Evolutionary conservation across 1,140 invertebrate species (phyloP).

Genomic region (Dreissena rostriformis): DNA sequence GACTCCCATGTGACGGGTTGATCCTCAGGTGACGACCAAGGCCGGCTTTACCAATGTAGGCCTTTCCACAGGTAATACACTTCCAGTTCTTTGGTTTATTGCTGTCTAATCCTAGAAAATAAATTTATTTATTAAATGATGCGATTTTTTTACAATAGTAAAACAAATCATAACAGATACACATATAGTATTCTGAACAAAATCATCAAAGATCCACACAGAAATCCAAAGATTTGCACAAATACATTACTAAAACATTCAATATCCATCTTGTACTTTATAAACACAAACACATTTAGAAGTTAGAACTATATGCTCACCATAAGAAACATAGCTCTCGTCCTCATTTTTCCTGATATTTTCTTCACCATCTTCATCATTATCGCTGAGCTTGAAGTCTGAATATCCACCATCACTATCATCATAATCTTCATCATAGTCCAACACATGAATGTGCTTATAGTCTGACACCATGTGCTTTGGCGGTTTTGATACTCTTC

Average conservation of each 20-base stretch:
- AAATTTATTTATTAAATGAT: background rate
- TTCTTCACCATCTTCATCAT: conserved; percentile 75
- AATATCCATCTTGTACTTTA: too few species aligned
- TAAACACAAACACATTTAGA: background rate
- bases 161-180: too few species aligned
- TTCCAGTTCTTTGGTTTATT: conserved; percentile 77
- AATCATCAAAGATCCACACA: too few species aligned
- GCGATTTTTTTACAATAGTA: too few species aligned
- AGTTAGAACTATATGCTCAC: background rate
- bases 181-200: too few species aligned
- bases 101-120: conserved; percentile 7
- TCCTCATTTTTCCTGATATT: conserved; percentile 48
- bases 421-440: conserved; percentile 85
- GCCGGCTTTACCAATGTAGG: conserved; percentile 80
- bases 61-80: conserved; percentile 80
- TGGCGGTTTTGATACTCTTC: conserved; percentile 86
- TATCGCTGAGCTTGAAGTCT: conserved; percentile 84
- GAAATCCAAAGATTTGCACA: too few species aligned
- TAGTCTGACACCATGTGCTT: conserved; percentile 87
- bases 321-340: conserved; percentile 12
- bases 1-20: conserved; percentile 85
- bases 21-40: conserved; percentile 85
- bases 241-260: too few species aligned
- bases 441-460: conserved; percentile 85
- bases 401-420: conserved; percentile 87